Percentiles rank a stretch among this genome's conserved stretches.
phyloP scores from a whole-genome alignment of 2,113 vertebrate genomes.

The Colius striatus region DNA sequence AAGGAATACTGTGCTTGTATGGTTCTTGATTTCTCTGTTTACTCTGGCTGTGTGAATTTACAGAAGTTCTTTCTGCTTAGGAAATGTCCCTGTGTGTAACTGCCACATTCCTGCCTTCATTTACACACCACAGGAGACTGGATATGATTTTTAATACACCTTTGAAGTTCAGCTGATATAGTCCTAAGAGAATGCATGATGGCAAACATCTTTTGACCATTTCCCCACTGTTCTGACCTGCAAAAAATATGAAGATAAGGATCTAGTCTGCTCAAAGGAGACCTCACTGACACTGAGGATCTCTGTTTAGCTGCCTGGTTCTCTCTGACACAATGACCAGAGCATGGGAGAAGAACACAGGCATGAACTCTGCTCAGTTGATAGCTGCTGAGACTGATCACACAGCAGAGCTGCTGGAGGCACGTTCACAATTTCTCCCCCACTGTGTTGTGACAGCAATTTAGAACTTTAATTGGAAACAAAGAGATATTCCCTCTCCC shows the following conservation, averaged over 20 bases:
- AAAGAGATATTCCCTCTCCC: neutral
- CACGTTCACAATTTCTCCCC: slow-evolving; percentile 14
- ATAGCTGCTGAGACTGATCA: slow-evolving; percentile 43
- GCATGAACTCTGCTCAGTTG: slow-evolving; percentile 32
- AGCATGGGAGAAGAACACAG: neutral
- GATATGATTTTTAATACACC: neutral
- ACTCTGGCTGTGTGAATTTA: neutral
- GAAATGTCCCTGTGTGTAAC: neutral
- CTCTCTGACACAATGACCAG: neutral
- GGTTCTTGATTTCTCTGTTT: neutral
- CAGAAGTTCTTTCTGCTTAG: neutral
- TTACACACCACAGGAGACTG: neutral
- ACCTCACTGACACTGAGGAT: neutral
- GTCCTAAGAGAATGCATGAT: neutral
- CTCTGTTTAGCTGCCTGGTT: neutral
- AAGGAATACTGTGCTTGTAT: neutral
- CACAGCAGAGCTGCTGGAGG: slow-evolving; percentile 14
- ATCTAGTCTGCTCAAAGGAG: neutral
- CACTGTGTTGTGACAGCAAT: slow-evolving; percentile 25
- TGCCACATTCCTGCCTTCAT: neutral
- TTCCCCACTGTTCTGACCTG: neutral
- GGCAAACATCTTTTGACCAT: neutral
- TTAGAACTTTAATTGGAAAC: slow-evolving; percentile 53
- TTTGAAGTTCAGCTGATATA: neutral
- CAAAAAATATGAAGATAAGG: neutral